Percentiles rank a stretch among this genome's conserved stretches.
These are phyloP conservation scores for Empis livida DNA, from an alignment of 2,888 invertebrate species.

Conservation along the genomic window DNA sequence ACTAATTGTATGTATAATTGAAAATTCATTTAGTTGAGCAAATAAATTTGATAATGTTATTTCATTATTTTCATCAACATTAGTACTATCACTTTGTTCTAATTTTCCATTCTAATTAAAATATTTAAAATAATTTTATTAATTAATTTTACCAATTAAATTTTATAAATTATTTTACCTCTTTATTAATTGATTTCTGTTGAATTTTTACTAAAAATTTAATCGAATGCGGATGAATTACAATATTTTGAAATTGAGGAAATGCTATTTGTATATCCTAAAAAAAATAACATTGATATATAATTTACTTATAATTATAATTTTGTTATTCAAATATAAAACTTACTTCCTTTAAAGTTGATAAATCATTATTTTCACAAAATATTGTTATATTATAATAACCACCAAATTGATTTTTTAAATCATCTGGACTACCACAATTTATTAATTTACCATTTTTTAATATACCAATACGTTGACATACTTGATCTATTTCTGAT, in stretches of 20 bases:
- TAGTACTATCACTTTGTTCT: background rate
- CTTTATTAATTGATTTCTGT: constrained; percentile 8
- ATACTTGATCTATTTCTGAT: constrained; percentile 33
- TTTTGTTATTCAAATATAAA: too few relatives aligned
- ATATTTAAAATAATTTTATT: too few relatives aligned
- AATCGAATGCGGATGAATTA: constrained; percentile 27
- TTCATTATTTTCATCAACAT: constrained; percentile 6
- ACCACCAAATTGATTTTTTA: constrained; percentile 29
- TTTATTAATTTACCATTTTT: constrained; percentile 32
- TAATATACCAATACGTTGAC: constrained; percentile 32
- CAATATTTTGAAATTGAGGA: constrained; percentile 23
- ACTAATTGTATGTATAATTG: constrained; percentile 17
- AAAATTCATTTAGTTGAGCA: constrained; percentile 17
- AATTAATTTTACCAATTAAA: too few relatives aligned
- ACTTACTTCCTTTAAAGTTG: constrained; percentile 20
- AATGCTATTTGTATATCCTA: constrained; percentile 22
- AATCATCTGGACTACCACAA: constrained; percentile 26
- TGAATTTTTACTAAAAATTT: constrained; percentile 26
- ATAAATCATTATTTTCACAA: constrained; percentile 20
- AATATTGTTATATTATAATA: constrained; percentile 30
- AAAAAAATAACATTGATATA: constrained; percentile 1
- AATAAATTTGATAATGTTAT: constrained; percentile 22
- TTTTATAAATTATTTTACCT: constrained; percentile 9
- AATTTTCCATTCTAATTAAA: background rate
- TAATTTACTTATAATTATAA: background rate